Evolutionary conservation across 1,140 invertebrate genomes (phyloP).

Genomic region (Drosophila paulistorum): DNA sequence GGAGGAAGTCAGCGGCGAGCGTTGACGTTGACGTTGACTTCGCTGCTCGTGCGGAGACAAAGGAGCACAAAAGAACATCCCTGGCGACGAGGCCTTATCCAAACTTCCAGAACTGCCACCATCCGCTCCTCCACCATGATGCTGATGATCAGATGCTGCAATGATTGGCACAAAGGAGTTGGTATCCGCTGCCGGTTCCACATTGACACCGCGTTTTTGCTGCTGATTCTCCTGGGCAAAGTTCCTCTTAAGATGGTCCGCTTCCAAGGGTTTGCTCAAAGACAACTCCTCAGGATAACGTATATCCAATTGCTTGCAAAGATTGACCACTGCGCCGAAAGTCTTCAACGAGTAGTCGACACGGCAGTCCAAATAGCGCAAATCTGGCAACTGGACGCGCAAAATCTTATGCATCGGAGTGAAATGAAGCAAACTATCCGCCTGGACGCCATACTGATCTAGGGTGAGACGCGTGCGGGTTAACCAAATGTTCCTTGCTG

Average conservation of each 20-base stretch:
- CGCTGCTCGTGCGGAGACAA: constrained; percentile 81
- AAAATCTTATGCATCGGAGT: constrained; percentile 99
- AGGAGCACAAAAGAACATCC: constrained; percentile 81
- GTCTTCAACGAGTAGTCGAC: constrained; percentile 99
- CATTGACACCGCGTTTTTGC: constrained; percentile 85
- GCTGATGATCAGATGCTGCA: constrained; percentile 84
- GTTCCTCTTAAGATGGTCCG: constrained; percentile 94
- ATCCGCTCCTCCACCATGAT: background rate
- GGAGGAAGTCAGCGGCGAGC: constrained; percentile 85
- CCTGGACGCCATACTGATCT: constrained; percentile 98
- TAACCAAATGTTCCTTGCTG: constrained; percentile 96
- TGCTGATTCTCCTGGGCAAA: constrained; percentile 88
- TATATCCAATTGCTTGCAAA: constrained; percentile 98
- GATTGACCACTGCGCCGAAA: constrained; percentile 95
- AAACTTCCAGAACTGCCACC: constrained; percentile 88
- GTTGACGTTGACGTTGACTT: constrained; percentile 86
- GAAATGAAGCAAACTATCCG: constrained; percentile 97
- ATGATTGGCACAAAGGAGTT: constrained; percentile 92
- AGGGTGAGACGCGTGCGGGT: constrained; percentile 96
- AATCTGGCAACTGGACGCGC: constrained; percentile 95
- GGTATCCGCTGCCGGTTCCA: constrained; percentile 88
- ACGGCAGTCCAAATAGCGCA: constrained; percentile 95
- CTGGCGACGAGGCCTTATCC: constrained; percentile 85
- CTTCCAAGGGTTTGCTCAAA: constrained; percentile 94
- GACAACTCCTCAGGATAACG: constrained; percentile 98